Evolutionary conservation across 2,113 vertebrate genomes (phyloP), one percentile per base, ranked within the genome.

Genomic region (Syngnathus typhle): DNA sequence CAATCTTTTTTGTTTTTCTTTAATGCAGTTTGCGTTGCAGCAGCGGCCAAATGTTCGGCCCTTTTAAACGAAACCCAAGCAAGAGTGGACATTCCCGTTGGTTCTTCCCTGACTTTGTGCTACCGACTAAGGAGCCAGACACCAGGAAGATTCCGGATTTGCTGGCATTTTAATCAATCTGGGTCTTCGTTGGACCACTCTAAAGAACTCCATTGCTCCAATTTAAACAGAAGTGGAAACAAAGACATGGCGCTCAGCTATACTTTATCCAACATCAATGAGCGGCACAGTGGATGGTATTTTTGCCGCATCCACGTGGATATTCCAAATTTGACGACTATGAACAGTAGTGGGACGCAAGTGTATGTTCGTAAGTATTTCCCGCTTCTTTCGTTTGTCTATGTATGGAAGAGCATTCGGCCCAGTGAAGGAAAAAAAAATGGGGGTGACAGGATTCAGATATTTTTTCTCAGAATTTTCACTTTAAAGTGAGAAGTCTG

Each of bases 311-410:
- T 58, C 27, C 11, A 7, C 7, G 27, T 58, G 55, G 55, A 91
- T 13, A 90, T 89, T 55, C 90, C 92, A 0, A 0, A 0, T 0
- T 0, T 49, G 1, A 0, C 0, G 0, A 0, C 0, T 0, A 0
- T 0, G 0, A 0, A 0, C 0, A 86, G 68, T 70, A 61, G 4
- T 0, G 67, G 63, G 62, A 85, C 64, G 0, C 0, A 74, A 44
- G 58, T 92, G 16, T 1, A 7, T 8, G 51, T 88, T 19, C 1
- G 84, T 89, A 87, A 91, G 90, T 88, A 47, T 67, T n/a, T 23
- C 8, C 12, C 64, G 6, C 23, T 13, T 23, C 11, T 51, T 3
- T 0, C 27, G 36, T 27, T 27, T 27, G 27, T 27, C 27, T 27
- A 51, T 15, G 32, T 32, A 2, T 64, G 16, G 49, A 19, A 51